These are phyloP conservation scores for Aegithalos caudatus DNA, from an alignment of 2,113 vertebrate genomes.

Conservation along the genomic window DNA sequence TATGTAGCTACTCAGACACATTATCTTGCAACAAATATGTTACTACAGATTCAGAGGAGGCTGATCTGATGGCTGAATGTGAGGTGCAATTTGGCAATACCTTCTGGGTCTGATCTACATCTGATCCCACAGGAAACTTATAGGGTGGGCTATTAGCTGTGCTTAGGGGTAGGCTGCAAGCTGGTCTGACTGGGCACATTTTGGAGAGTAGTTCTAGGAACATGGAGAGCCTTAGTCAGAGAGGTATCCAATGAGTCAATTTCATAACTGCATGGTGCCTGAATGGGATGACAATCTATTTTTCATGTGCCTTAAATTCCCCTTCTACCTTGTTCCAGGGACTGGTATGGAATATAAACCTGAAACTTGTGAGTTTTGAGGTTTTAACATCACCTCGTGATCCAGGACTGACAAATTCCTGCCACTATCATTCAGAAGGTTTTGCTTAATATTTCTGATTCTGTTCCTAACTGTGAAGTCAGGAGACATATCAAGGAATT, in stretches of 20 bases:
- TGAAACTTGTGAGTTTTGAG: fast-evolving
- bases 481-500: background rate
- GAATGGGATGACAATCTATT: background rate
- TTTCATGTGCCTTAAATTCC: background rate
- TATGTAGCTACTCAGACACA: background rate
- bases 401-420: background rate
- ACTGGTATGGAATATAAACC: background rate
- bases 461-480: background rate
- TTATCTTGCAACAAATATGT: background rate
- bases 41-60: background rate
- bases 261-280: background rate
- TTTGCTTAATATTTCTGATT: background rate
- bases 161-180: background rate
- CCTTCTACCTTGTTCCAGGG: background rate
- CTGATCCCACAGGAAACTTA: background rate
- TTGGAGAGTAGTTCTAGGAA: background rate
- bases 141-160: fast-evolving
- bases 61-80: background rate
- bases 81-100: background rate
- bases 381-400: background rate
- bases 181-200: background rate
- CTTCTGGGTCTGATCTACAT: background rate
- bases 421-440: background rate
- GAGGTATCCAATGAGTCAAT: background rate
- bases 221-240: background rate